Evolutionary conservation across 2,797 vertebrate species (phyloP), one percentile per base, ranked within the genome.

Genomic region (Telmatherina bonti): DNA sequence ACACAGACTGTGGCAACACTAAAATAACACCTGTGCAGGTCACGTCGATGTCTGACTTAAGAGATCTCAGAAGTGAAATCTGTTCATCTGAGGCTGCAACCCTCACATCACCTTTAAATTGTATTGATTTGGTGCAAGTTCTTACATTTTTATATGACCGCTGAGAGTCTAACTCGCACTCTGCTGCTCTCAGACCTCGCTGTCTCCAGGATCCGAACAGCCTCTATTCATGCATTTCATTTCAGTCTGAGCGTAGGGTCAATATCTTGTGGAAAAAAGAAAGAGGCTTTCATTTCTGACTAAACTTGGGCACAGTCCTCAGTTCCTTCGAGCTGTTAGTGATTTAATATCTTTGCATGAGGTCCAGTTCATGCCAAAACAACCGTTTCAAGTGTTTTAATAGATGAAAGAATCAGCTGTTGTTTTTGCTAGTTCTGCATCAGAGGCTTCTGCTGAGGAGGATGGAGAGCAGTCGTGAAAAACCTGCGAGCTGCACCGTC

Each of bases 191-290:
- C n/a, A 60, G 35, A 36, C 45, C 24, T 3, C 18, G 57, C 31
- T 33, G 27, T 15, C 26, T 47, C 12, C 31, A 60, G 12, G 49
- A 24, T 60, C 20, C 24, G 53, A 56, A 41, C 43, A 70, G 60
- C 27, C n/a, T 62, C 55, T 30, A 52, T 16, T 78, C 33, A 38
- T 64, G 26, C 55, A 9, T n/a, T 63, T 72, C 31, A 47, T 49
- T 20, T 67, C 36, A 38, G 22, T 27, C 10, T 30, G 15, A 20
- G 51, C 36, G 62, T 55, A 64, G 11, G 26, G 16, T 38, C 7
- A 26, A n/a, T 7, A 35, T 74, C 29, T 47, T 56, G 33, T 38
- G 31, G 18, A 43, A 43, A 20, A n/a, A 7, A 58, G 26, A 18
- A 62, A 67, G 11, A 41, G 35, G 35, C 35, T 64, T 61, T 67